A percentile compares a stretch with the other conserved stretches of the same genome.
phyloP scores from a whole-genome alignment of 2,888 invertebrate genomes.

The Leptinotarsa tumamoca region DNA sequence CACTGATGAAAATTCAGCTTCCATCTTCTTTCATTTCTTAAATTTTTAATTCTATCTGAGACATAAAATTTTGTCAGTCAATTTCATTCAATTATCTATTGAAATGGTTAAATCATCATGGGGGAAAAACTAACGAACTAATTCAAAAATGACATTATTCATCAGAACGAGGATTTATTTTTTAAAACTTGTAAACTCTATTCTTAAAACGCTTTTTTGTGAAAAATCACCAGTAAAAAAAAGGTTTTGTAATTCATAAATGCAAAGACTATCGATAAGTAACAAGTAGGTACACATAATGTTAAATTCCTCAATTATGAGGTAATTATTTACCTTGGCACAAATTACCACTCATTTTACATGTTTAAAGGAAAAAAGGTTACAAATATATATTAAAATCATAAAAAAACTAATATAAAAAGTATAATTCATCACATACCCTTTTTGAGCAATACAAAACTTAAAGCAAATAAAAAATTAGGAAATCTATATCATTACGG shows the following conservation, averaged over 20 bases:
- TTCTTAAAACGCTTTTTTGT: not conserved
- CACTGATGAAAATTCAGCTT: too few species aligned
- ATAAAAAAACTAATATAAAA: slow-evolving; percentile 1
- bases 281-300: not conserved
- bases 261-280: slow-evolving; percentile 25
- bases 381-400: not conserved
- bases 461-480: slow-evolving; percentile 12
- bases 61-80: too few species aligned
- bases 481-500: not conserved
- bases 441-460: slow-evolving; percentile 18
- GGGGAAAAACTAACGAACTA: too few species aligned
- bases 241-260: slow-evolving; percentile 26
- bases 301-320: slow-evolving; percentile 20
- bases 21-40: too few species aligned
- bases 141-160: too few species aligned
- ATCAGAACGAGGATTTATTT: too few species aligned
- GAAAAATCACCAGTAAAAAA: slow-evolving; percentile 1
- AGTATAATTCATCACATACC: slow-evolving; percentile 18
- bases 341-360: slow-evolving; percentile 17
- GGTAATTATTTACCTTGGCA: slow-evolving; percentile 36
- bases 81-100: too few species aligned
- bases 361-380: not conserved
- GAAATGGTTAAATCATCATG: too few species aligned
- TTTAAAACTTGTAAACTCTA: not conserved
- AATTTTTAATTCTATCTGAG: too few species aligned